These are phyloP conservation scores for Thereuonema tuberculata DNA, from an alignment of 1,140 invertebrate species.

Conservation along the genomic window DNA sequence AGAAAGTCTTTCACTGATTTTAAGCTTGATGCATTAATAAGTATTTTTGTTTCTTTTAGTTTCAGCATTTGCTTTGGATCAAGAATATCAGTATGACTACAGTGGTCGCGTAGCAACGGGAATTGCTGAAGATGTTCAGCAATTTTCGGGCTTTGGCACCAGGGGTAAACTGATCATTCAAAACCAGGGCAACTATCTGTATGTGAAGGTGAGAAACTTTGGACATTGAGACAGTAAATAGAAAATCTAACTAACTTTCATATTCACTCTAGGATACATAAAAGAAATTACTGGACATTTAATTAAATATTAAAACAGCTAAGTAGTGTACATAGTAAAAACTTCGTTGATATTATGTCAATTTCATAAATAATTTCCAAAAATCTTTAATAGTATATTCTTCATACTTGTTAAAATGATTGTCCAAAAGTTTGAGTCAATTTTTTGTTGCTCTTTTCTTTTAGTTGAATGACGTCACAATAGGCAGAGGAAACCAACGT, in stretches of 20 bases:
- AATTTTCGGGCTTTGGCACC: neutral
- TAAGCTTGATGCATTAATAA: too few species aligned
- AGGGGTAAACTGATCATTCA: neutral
- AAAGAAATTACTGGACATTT: too few species aligned
- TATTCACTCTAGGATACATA: too few species aligned
- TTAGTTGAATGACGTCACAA: neutral
- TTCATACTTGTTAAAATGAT: neutral
- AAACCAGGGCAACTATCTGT: neutral
- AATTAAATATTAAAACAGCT: too few species aligned
- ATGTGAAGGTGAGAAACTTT: neutral
- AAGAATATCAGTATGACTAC: neutral
- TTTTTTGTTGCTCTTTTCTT: neutral
- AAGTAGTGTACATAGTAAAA: too few species aligned
- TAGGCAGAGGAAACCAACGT: neutral
- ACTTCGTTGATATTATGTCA: too few species aligned
- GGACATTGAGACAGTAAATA: too few species aligned
- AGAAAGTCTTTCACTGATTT: too few species aligned
- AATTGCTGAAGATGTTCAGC: neutral
- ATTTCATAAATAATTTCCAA: neutral
- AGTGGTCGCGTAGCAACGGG: neutral
- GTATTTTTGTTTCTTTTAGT: neutral
- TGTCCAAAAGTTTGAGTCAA: neutral
- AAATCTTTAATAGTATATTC: neutral
- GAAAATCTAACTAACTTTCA: too few species aligned
- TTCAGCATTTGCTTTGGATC: neutral